Conservation (phyloP, 1,140 invertebrate species). For the Archivesica marissinica region DNA sequence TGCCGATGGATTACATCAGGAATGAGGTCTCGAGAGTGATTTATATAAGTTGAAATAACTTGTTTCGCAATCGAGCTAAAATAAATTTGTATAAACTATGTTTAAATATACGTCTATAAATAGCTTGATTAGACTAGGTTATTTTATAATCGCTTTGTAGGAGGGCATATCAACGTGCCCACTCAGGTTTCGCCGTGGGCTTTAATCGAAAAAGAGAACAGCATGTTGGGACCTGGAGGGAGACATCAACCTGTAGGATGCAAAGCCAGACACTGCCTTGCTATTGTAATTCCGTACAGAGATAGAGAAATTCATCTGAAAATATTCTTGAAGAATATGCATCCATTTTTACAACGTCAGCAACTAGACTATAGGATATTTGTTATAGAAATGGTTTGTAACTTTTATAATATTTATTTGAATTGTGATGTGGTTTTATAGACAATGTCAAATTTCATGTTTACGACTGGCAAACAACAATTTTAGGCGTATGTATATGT, state of each 20-base stretch:
- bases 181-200: conserved; percentile 42
- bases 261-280: conserved; percentile 68
- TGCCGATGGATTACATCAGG: too few species aligned
- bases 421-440: too few species aligned
- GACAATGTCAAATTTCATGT: too few species aligned
- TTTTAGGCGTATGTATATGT: too few species aligned
- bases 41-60: too few species aligned
- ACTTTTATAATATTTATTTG: background rate
- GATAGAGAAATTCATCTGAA: conserved; percentile 76
- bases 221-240: conserved; percentile 59
- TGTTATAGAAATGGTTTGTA: conserved; percentile 75
- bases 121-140: too few species aligned
- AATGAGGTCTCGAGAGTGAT: too few species aligned
- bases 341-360: conserved; percentile 75
- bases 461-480: too few species aligned
- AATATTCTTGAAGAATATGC: conserved; percentile 77
- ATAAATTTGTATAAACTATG: too few species aligned
- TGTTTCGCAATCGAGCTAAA: too few species aligned
- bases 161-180: conserved; percentile 26
- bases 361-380: conserved; percentile 77
- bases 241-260: conserved; percentile 69
- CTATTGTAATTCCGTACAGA: conserved; percentile 78
- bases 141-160: too few species aligned
- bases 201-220: conserved; percentile 25
- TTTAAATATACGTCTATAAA: too few species aligned